Percentiles rank a stretch among this genome's conserved stretches.
phyloP scores from a whole-genome alignment of 2,797 vertebrate genomes.

The Micrastur ruficollis region DNA sequence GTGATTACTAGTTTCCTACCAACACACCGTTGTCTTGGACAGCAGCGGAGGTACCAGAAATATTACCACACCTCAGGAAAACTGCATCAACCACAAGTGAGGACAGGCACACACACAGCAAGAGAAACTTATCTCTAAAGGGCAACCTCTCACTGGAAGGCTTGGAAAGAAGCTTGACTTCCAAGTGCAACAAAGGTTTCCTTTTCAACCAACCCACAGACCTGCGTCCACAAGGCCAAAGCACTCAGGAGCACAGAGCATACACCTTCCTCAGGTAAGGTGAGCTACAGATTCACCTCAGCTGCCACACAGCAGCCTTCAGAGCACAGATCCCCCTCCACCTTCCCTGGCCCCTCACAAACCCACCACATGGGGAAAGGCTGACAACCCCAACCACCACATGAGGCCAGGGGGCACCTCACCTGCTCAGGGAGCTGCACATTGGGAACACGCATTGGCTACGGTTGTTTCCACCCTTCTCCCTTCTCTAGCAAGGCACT shows the following conservation, averaged over 20 bases:
- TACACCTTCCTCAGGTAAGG: fast-evolving
- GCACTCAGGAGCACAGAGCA: too few relatives aligned
- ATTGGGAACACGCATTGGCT: fast-evolving
- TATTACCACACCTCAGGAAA: background rate
- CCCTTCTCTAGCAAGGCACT: too few relatives aligned
- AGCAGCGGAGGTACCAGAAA: background rate
- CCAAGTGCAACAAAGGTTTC: background rate
- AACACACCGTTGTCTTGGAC: background rate
- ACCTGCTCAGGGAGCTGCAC: background rate
- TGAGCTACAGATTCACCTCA: background rate
- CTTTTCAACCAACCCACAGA: background rate
- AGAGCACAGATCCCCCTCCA: background rate
- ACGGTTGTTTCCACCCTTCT: fast-evolving
- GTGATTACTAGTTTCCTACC: background rate
- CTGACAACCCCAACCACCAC: background rate
- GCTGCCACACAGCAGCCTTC: background rate
- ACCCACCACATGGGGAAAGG: fast-evolving
- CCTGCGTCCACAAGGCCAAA: fast-evolving
- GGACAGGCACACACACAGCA: fast-evolving
- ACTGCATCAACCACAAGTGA: background rate
- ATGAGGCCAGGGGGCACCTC: fast-evolving
- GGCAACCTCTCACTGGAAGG: background rate
- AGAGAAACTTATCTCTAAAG: background rate
- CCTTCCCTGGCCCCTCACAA: too few relatives aligned
- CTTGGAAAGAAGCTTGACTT: background rate